phyloP scores from a whole-genome alignment of 1,140 invertebrate genomes.

The Diachasmimorpha longicaudata region DNA sequence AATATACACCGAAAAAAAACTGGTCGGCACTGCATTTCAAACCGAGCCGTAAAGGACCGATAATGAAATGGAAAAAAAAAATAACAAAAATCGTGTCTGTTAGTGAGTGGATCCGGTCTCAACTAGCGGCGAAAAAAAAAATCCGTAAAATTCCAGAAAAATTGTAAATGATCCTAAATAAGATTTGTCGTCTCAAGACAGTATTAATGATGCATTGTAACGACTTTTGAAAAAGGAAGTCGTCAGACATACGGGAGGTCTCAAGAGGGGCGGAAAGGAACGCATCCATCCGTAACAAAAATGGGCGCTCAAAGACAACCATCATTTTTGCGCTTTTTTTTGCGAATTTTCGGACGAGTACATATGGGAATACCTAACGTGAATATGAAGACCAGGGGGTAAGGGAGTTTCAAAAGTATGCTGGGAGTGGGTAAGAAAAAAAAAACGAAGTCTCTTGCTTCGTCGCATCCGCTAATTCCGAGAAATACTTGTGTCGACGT shows the following conservation, averaged over 20 bases:
- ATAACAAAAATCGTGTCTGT: constrained; percentile 21
- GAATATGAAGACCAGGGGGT: constrained; percentile 20
- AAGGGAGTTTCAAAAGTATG: neutral
- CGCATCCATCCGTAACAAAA: neutral
- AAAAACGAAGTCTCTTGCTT: constrained; percentile 12
- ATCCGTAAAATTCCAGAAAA: constrained; percentile 34
- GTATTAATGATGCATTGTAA: constrained; percentile 28
- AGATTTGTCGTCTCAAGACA: constrained; percentile 39
- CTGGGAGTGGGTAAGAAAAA: neutral
- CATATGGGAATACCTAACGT: constrained; percentile 34
- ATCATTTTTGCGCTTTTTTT: neutral
- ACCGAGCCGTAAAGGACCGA: constrained; percentile 21
- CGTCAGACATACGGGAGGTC: neutral
- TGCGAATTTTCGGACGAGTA: neutral
- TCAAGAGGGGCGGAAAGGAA: neutral
- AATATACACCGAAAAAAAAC: constrained; percentile 43
- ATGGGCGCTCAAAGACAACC: constrained; percentile 19
- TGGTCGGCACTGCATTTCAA: constrained; percentile 11
- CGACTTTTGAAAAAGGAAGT: constrained; percentile 16
- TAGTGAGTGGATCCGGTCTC: neutral
- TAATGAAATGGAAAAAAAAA: constrained; percentile 21
- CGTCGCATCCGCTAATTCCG: constrained; percentile 43
- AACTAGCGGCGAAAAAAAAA: neutral
- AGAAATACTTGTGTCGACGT: constrained; percentile 50
- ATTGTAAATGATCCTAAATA: constrained; percentile 45